Conservation (phyloP, 1,140 invertebrate species). For the Danaus melanippus region DNA sequence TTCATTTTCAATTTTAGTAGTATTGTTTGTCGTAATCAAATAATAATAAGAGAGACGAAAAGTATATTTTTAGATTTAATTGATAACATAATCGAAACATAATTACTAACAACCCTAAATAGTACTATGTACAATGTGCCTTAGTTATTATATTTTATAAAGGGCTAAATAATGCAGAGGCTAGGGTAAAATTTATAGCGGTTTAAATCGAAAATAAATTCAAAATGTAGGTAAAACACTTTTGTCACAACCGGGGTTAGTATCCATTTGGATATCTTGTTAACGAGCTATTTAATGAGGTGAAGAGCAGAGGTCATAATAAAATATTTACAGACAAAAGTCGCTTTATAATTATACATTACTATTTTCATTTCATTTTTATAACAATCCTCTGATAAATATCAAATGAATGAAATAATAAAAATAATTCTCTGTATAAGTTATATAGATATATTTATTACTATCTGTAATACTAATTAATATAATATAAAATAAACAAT, state of each 20-base stretch:
- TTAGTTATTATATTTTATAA: conserved; percentile 32
- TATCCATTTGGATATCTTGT: conserved; percentile 32
- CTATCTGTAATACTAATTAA: too few relatives aligned
- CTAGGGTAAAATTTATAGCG: conserved; percentile 33
- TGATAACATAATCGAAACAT: too few relatives aligned
- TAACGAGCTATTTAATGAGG: conserved; percentile 35
- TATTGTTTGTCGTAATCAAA: not conserved
- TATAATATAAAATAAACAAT: too few relatives aligned
- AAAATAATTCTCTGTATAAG: too few relatives aligned
- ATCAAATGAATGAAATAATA: too few relatives aligned
- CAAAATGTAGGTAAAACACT: conserved; percentile 39
- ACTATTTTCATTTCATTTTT: too few relatives aligned
- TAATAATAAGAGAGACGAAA: not conserved
- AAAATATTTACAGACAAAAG: conserved; percentile 15
- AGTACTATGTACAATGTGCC: conserved; percentile 6
- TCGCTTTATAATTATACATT: too few relatives aligned
- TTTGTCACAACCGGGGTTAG: conserved; percentile 29
- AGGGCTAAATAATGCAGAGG: conserved; percentile 36
- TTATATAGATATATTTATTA: too few relatives aligned
- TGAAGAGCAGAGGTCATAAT: conserved; percentile 25
- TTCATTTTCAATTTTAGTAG: too few relatives aligned
- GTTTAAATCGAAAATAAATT: conserved; percentile 36
- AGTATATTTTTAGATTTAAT: too few relatives aligned
- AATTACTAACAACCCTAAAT: too few relatives aligned
- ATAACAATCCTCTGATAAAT: too few relatives aligned